These are phyloP conservation scores for Ormyrus thymus DNA, from an alignment of 2,888 invertebrate species.

Conservation along the genomic window DNA sequence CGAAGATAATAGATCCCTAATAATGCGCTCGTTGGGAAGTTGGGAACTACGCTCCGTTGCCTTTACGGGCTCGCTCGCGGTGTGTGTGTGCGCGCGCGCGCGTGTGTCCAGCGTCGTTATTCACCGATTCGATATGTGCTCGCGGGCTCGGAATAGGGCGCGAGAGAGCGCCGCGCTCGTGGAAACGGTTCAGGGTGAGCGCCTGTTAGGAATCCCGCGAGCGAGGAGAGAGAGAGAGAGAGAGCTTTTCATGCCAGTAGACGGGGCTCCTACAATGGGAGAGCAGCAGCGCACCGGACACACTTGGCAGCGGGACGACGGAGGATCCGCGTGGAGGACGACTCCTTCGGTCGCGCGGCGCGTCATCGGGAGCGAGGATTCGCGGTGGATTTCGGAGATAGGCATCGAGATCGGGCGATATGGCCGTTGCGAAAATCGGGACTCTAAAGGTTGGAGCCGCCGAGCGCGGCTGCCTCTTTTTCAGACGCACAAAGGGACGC, in stretches of 20 bases:
- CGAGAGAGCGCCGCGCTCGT: slow-evolving; percentile 27
- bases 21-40: slow-evolving; percentile 69
- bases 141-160: not conserved
- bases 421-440: too few relatives aligned
- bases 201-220: slow-evolving; percentile 69
- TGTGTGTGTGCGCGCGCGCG: slow-evolving; percentile 60
- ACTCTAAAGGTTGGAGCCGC: too few relatives aligned
- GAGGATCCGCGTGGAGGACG: too few relatives aligned
- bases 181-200: slow-evolving; percentile 71
- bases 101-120: slow-evolving; percentile 50
- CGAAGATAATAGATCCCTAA: slow-evolving; percentile 63
- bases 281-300: not conserved
- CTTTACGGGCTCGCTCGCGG: slow-evolving; percentile 61
- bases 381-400: slow-evolving; percentile 46
- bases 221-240: not conserved
- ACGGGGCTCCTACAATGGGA: not conserved
- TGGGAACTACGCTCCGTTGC: slow-evolving; percentile 73
- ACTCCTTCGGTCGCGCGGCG: not conserved
- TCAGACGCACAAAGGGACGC: slow-evolving; percentile 34
- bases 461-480: not conserved
- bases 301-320: not conserved
- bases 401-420: not conserved
- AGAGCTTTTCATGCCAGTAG: slow-evolving; percentile 43
- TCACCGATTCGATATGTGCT: slow-evolving; percentile 35
- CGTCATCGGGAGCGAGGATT: slow-evolving; percentile 45